These are phyloP conservation scores for Monomorium pharaonis DNA, from an alignment of 1,140 invertebrate genomes.

Conservation along the genomic window DNA sequence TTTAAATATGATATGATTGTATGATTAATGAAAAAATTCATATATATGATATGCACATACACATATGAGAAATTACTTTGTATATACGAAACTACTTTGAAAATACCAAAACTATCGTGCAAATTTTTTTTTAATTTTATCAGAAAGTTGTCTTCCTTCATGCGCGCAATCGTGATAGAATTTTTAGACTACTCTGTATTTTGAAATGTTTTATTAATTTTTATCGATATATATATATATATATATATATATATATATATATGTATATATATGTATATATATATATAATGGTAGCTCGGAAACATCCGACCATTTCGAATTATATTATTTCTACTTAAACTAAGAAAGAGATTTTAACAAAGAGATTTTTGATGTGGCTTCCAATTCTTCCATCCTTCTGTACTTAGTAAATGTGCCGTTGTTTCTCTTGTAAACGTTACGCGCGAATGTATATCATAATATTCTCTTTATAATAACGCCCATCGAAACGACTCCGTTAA, in stretches of 20 bases:
- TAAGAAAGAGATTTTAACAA: slow-evolving; percentile 31
- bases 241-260: no score
- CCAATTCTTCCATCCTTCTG: slow-evolving; percentile 63
- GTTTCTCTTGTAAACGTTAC: slow-evolving; percentile 46
- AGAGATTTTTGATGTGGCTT: slow-evolving; percentile 52
- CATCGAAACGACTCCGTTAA: slow-evolving; percentile 68
- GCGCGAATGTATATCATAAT: slow-evolving; percentile 10
- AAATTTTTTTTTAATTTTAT: background rate
- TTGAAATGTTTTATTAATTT: slow-evolving; percentile 1
- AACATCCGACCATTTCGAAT: slow-evolving; percentile 5
- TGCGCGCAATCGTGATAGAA: background rate
- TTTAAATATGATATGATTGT: background rate
- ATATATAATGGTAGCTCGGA: slow-evolving; percentile 17
- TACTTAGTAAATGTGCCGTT: slow-evolving; percentile 67
- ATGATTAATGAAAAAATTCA: background rate
- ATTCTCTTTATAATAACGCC: slow-evolving; percentile 50
- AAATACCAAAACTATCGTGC: background rate
- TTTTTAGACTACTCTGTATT: slow-evolving; percentile 30
- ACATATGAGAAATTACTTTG: background rate
- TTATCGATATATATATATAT: background rate
- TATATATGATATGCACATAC: background rate
- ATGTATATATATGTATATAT: no score
- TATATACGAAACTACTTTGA: background rate
- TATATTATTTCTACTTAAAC: slow-evolving; percentile 46
- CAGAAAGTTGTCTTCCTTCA: background rate